These are phyloP conservation scores for Babyrousa celebensis DNA, from an alignment of 2,797 vertebrate genomes.

Conservation along the genomic window DNA sequence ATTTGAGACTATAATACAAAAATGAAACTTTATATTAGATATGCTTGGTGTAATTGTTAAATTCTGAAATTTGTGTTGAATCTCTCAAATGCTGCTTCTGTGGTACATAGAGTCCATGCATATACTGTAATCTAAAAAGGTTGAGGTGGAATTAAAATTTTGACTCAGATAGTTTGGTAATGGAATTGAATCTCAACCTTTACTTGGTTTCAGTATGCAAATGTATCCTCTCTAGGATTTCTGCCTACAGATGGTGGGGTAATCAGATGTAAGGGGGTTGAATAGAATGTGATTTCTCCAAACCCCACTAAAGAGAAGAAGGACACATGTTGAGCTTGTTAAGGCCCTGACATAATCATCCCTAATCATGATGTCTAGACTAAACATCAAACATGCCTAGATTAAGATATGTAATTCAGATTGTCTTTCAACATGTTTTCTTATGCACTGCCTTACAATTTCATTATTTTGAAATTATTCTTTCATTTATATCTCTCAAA, in stretches of 20 bases:
- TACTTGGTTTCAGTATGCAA: conserved; percentile 58
- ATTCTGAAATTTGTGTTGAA: background rate
- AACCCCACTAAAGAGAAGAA: conserved; percentile 75
- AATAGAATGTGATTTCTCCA: conserved; percentile 83
- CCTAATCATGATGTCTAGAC: conserved; percentile 83
- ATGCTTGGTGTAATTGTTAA: background rate
- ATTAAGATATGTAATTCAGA: conserved; percentile 67
- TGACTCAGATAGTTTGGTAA: conserved; percentile 8
- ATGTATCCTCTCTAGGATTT: conserved; percentile 50
- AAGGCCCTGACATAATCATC: conserved; percentile 83
- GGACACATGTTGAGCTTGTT: conserved; percentile 78
- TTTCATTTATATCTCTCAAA: conserved; percentile 41
- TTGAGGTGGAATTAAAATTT: conserved; percentile 45
- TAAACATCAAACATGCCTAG: conserved; percentile 76
- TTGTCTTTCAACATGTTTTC: conserved; percentile 60
- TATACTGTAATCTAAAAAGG: background rate
- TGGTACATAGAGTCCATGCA: background rate
- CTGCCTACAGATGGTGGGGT: conserved; percentile 71
- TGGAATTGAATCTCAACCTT: conserved; percentile 45
- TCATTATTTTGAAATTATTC: conserved; percentile 73
- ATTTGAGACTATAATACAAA: background rate
- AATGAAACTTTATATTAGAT: background rate
- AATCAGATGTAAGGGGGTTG: conserved; percentile 82
- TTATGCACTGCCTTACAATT: conserved; percentile 2
- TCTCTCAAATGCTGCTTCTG: background rate